phyloP scores from a whole-genome alignment of 2,113 vertebrate genomes.

The Engystomops pustulosus region DNA sequence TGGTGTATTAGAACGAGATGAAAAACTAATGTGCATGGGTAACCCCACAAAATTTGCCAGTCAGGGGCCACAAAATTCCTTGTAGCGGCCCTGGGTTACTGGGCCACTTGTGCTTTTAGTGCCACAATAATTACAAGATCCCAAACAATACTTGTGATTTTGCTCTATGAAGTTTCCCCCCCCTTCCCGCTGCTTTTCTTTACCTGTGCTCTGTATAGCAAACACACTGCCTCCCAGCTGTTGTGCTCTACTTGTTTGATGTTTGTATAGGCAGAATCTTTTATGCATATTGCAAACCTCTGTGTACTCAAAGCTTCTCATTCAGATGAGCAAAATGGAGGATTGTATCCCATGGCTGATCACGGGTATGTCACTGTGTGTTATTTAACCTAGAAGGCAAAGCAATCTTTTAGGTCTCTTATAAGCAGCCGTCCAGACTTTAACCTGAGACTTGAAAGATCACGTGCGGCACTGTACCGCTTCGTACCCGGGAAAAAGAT shows the following conservation, averaged over 20 bases:
- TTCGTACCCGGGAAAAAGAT: too few species aligned
- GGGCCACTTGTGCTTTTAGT: too few species aligned
- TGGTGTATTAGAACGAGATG: too few species aligned
- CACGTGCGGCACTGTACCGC: too few species aligned
- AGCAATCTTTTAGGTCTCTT: too few species aligned
- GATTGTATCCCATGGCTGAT: not conserved
- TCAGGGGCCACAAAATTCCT: too few species aligned
- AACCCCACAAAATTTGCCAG: too few species aligned
- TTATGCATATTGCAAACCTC: not conserved
- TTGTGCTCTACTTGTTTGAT: constrained; percentile 18
- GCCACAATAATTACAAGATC: too few species aligned
- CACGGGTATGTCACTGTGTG: not conserved
- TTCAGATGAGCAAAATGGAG: constrained; percentile 17
- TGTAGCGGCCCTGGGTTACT: too few species aligned
- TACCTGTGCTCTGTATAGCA: constrained; percentile 18
- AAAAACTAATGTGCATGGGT: too few species aligned
- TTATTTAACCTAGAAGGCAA: not conserved
- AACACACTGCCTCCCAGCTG: not conserved
- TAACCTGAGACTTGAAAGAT: not conserved
- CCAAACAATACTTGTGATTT: too few species aligned
- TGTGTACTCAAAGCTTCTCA: not conserved
- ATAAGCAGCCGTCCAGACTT: not conserved
- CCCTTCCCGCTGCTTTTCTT: not conserved
- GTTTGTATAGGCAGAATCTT: constrained; percentile 12
- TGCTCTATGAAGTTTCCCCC: constrained; percentile 24